Percentiles rank a stretch among this genome's conserved stretches.
Conservation (phyloP, 2,113 vertebrate genomes). For the Chiloscyllium plagiosum region DNA sequence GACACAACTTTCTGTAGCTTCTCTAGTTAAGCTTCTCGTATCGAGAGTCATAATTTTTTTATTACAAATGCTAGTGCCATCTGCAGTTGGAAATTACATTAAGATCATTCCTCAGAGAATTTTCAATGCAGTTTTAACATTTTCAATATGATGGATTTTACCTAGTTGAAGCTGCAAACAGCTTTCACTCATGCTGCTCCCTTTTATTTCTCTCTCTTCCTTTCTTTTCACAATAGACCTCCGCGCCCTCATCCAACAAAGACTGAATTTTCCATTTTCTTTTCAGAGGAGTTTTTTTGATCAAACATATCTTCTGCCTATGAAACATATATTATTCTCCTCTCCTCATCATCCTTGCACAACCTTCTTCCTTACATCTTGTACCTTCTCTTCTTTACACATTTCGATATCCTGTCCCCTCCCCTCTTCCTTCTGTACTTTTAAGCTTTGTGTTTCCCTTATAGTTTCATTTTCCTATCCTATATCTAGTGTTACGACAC, state of each 20-base stretch:
- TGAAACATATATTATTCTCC: not conserved
- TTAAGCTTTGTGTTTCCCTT: not conserved
- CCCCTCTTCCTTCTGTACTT: not conserved
- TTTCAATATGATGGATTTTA: not conserved
- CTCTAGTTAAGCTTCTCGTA: not conserved
- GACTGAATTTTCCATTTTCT: not conserved
- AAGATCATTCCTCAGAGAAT: not conserved
- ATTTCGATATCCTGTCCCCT: too few species aligned
- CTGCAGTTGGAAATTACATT: not conserved
- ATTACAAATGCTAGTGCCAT: not conserved
- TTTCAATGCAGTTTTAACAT: not conserved
- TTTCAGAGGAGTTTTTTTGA: not conserved
- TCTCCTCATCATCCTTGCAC: not conserved
- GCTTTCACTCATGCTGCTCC: not conserved
- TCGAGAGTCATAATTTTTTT: not conserved
- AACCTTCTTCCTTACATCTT: not conserved
- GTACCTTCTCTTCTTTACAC: too few species aligned
- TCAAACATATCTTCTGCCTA: not conserved
- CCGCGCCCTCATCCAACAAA: not conserved
- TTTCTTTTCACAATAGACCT: not conserved
- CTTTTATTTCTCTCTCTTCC: not conserved
- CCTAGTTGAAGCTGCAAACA: not conserved
- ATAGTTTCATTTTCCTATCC: not conserved
- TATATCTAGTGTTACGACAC: too few species aligned
- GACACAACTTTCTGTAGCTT: not conserved